Base-by-base conservation (phyloP, 2,888 invertebrate genomes). In the Herminia tarsipennalis region DNA sequence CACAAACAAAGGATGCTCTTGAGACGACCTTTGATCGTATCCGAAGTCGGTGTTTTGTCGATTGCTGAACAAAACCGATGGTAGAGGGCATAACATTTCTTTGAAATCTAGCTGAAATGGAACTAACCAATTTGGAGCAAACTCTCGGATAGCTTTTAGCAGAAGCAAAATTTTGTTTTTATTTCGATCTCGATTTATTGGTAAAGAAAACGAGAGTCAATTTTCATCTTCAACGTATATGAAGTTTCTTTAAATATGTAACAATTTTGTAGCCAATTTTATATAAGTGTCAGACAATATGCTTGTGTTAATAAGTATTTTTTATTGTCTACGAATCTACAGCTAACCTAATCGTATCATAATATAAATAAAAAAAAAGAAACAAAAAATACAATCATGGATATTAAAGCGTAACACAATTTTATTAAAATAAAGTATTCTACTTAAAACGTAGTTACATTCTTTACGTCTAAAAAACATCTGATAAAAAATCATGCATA, bases 51-150 rank as follows among this genome's bases (percentile, higher is more conserved):
- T 18, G 22, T 25, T 10, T 21, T 24, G 13, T 37, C 18, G 13
- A 12, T 22, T 28, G 21, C 37, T 47, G 44, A 47, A 45, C 28
- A 48, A 34, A 24, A 56, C 60, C 51, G n/a, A 29, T 69, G 65
- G 76, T 74, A 72, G 50, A 50, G 57, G 61, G 28, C 53, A 70
- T 61, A 71, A 66, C 64, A 72, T 72, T 75, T 71, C 73, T 77
- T 73, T 70, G 70, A 78, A 78, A 81, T 78, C 71, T 63, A 70
- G 67, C 71, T 73, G 75, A 76, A 78, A 80, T 76, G 71, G 72
- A 81, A 81, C 76, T 79, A 77, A 73, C 76, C 79, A 79, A 81
- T 81, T 81, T 74, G 68, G 56, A 76, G 70, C 66, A 71, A 78
- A 81, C 73, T 77, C 73, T 68, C 62, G 66, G 70, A 73, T 73